Conservation (phyloP, 37 sponge, comb jelly and placozoan species). For the Sycon ciliatum region DNA sequence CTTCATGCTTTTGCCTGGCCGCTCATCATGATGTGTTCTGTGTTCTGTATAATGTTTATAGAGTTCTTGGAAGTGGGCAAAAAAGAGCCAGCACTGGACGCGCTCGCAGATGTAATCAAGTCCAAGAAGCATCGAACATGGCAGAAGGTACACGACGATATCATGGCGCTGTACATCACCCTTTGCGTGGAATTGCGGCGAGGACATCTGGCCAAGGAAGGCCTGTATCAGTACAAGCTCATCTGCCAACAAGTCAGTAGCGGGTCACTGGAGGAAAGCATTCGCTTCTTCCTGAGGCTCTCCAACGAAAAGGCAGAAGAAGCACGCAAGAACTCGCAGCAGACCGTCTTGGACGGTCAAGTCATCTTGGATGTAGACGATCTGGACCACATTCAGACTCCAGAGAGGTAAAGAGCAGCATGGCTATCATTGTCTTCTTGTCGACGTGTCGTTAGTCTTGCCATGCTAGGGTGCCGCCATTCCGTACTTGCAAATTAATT, state of each 20-base stretch:
- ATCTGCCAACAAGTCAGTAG: conserved; percentile 64
- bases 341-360: conserved; percentile 29
- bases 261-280: conserved; percentile 65
- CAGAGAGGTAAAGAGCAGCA: conserved; percentile 37
- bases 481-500: too few species aligned
- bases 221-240: conserved; percentile 90
- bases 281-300: conserved; percentile 49
- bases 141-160: conserved; percentile 66
- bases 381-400: conserved; percentile 52
- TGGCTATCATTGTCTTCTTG: too few species aligned
- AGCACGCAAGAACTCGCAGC: conserved; percentile 66
- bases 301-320: conserved; percentile 60
- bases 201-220: conserved; percentile 75
- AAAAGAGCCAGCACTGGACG: conserved; percentile 76
- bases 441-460: too few species aligned
- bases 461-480: too few species aligned
- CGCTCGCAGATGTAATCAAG: conserved; percentile 67
- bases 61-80: conserved; percentile 87
- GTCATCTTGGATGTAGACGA: conserved; percentile 70
- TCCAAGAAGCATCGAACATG: conserved; percentile 69
- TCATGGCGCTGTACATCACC: conserved; percentile 54
- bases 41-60: conserved; percentile 10
- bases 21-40: not conserved
- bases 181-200: conserved; percentile 79
- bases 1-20: too few species aligned